Conservation (phyloP, 1,140 invertebrate genomes). For the Brevipalpus yothersi region DNA sequence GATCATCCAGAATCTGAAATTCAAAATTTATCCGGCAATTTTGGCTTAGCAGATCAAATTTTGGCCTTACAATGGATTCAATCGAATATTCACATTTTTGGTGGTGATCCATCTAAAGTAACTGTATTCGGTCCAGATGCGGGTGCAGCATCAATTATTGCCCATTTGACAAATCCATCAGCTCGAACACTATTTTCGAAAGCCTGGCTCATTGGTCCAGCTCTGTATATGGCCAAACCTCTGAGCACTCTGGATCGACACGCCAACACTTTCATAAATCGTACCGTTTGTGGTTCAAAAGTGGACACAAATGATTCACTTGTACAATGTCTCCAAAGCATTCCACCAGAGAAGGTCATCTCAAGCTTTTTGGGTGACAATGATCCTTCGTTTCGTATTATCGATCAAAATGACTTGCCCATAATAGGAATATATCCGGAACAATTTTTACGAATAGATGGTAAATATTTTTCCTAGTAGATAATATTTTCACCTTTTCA, state of each 20-base stretch:
- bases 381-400: constrained; percentile 12
- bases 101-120: constrained; percentile 20
- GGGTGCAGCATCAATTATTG: constrained; percentile 11
- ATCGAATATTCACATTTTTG: constrained; percentile 22
- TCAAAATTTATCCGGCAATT: constrained; percentile 20
- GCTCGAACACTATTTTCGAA: constrained; percentile 3
- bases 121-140: constrained; percentile 13
- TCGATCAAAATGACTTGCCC: constrained; percentile 14
- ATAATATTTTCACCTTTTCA: background rate
- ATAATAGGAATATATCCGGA: constrained; percentile 13
- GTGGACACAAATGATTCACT: no score
- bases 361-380: constrained; percentile 11
- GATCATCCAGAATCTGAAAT: background rate
- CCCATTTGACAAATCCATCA: constrained; percentile 9
- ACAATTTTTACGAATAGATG: constrained; percentile 12
- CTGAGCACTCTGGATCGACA: constrained; percentile 3
- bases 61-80: constrained; percentile 23
- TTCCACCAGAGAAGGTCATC: constrained; percentile 6
- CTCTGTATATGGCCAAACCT: constrained; percentile 9
- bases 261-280: background rate
- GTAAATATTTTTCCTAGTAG: constrained; percentile 1
- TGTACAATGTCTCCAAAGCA: constrained; percentile 3
- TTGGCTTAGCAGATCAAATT: constrained; percentile 24
- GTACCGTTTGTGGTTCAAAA: constrained; percentile 2
- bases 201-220: constrained; percentile 12